Percentiles rank a stretch among this genome's conserved stretches.
These are phyloP conservation scores for Unio delphinus DNA, from an alignment of 2,888 invertebrate genomes.

Conservation along the genomic window DNA sequence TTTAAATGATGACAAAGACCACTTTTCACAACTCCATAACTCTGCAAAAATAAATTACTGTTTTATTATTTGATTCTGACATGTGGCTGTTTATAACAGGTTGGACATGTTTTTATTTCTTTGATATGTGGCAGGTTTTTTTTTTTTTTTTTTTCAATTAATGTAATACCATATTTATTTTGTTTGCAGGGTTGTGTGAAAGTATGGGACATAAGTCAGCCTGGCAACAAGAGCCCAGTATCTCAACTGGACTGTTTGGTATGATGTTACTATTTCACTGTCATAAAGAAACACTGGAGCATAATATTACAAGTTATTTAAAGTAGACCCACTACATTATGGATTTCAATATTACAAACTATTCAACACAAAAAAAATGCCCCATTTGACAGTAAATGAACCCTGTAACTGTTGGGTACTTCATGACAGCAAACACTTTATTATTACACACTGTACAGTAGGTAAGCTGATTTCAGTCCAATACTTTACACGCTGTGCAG, in stretches of 20 bases:
- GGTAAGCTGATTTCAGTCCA: no score
- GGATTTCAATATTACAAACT: neutral
- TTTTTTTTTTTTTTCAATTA: neutral
- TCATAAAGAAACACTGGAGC: neutral
- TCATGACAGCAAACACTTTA: no score
- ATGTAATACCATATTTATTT: conserved; percentile 18
- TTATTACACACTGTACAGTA: no score
- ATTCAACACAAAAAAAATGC: no score
- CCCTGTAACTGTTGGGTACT: no score
- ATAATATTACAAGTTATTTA: neutral
- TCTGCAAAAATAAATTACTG: no score
- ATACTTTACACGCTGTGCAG: no score
- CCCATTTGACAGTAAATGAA: no score
- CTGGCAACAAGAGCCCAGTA: conserved; percentile 87
- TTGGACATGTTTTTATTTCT: neutral
- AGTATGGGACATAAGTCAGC: conserved; percentile 96
- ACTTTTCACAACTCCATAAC: no score
- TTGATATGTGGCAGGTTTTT: neutral
- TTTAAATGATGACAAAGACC: no score
- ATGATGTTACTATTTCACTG: conserved; percentile 59
- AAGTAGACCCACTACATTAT: neutral
- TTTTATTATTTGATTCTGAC: no score
- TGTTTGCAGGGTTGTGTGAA: conserved; percentile 86
- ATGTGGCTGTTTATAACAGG: neutral
- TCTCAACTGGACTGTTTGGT: conserved; percentile 90